phyloP scores from a whole-genome alignment of 2,113 vertebrate species.

The Megaceryle torquata region DNA sequence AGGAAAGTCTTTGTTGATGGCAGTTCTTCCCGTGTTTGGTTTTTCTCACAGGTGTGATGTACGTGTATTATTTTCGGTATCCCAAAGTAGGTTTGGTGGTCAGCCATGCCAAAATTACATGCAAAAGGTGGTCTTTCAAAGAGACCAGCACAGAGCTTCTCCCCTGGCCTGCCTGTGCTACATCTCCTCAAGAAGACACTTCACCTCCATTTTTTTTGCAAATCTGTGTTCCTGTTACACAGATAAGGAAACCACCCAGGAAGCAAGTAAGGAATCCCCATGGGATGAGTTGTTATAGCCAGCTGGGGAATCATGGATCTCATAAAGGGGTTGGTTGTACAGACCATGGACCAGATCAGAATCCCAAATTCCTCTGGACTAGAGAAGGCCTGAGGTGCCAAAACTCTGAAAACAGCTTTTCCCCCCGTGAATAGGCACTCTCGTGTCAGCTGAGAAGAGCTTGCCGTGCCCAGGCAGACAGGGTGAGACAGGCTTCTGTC shows the following conservation, averaged over 20 bases:
- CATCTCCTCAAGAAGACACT: neutral
- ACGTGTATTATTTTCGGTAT: neutral
- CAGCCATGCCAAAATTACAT: neutral
- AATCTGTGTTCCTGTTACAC: neutral
- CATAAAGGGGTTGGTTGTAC: neutral
- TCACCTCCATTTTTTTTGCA: neutral
- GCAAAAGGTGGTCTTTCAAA: neutral
- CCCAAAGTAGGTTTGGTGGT: neutral
- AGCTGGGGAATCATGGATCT: neutral
- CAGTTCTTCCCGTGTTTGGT: neutral
- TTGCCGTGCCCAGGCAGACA: rapidly evolving
- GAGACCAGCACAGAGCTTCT: neutral
- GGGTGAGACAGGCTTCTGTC: neutral
- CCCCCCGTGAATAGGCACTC: neutral
- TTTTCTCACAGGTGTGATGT: neutral
- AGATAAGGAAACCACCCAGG: neutral
- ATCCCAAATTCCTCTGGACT: neutral
- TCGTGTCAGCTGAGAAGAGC: neutral
- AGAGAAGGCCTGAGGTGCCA: neutral
- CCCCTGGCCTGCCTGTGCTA: neutral
- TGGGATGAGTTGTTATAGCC: neutral
- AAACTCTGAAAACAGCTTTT: neutral
- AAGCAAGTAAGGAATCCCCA: neutral
- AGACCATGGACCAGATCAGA: neutral
- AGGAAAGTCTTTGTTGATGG: neutral